Evolutionary conservation across 2,113 vertebrate genomes (phyloP).

Genomic region (Cynopterus brachyotis): DNA sequence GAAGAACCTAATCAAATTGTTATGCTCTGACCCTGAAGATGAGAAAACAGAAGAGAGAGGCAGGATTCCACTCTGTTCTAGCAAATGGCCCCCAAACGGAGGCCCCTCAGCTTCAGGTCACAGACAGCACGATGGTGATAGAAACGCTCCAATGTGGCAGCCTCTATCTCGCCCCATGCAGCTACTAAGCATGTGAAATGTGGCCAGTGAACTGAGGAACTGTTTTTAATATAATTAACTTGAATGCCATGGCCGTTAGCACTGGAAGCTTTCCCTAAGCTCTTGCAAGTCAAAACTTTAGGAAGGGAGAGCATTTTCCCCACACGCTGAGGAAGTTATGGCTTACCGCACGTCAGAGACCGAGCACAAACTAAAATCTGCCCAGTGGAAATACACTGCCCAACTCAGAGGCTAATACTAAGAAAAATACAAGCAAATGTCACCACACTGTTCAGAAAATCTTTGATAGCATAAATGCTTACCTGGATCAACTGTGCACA

Average conservation of each 20-base stretch:
- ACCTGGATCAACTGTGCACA: constrained; percentile 92
- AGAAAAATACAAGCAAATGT: constrained; percentile 1
- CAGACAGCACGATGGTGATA: not conserved
- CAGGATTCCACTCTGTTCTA: not conserved
- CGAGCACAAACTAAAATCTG: not conserved
- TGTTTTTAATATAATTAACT: not conserved
- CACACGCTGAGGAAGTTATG: not conserved
- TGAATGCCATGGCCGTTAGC: not conserved
- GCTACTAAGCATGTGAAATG: not conserved
- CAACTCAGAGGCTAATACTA: not conserved
- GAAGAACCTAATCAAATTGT: not conserved
- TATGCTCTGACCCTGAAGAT: not conserved
- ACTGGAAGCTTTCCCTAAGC: not conserved
- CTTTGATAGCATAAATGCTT: constrained; percentile 61
- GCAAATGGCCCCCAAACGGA: not conserved
- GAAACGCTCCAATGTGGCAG: not conserved
- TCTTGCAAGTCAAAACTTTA: not conserved
- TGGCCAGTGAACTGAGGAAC: not conserved
- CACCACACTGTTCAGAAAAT: not conserved
- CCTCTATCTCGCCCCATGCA: not conserved
- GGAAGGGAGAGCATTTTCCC: not conserved
- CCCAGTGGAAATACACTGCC: not conserved
- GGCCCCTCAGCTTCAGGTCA: not conserved
- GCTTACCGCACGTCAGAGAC: not conserved
- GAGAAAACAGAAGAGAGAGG: not conserved